These are phyloP conservation scores for Blastomussa wellsi DNA, from an alignment of 92 coral and sea anemone species.

Conservation along the genomic window DNA sequence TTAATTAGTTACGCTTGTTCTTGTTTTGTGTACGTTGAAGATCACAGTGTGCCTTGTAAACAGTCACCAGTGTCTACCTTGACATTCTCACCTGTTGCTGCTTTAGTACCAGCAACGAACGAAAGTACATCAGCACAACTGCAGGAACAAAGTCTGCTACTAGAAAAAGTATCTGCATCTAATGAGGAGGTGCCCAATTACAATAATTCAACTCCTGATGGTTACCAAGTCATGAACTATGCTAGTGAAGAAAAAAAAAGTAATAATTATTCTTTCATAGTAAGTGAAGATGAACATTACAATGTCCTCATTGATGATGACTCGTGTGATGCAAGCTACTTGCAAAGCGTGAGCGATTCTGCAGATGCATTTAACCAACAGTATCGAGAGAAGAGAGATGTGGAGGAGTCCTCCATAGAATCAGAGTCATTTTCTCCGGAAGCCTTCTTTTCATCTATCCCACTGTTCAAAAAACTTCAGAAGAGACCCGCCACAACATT, in stretches of 20 bases:
- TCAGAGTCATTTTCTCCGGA: slow-evolving; percentile 35
- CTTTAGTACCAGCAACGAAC: slow-evolving; percentile 23
- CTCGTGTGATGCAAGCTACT: slow-evolving; percentile 19
- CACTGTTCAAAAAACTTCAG: slow-evolving; percentile 1
- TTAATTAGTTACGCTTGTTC: neutral
- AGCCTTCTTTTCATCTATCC: slow-evolving; percentile 29
- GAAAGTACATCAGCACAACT: neutral
- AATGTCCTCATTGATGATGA: slow-evolving; percentile 19
- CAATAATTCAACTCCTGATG: neutral
- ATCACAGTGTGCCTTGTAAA: slow-evolving; percentile 38
- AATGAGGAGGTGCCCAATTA: neutral
- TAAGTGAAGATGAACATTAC: slow-evolving; percentile 5
- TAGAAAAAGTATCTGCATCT: neutral
- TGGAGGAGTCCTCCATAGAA: neutral
- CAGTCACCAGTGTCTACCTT: neutral
- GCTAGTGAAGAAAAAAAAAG: neutral
- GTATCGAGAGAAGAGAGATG: slow-evolving; percentile 33
- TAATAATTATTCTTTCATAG: slow-evolving; percentile 1
- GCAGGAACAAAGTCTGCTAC: neutral
- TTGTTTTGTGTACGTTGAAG: slow-evolving; percentile 9
- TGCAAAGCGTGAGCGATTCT: slow-evolving; percentile 15
- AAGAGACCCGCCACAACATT: slow-evolving; percentile 3
- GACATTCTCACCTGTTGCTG: slow-evolving; percentile 18
- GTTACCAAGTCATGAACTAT: neutral
- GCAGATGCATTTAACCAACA: slow-evolving; percentile 24